These are phyloP conservation scores for Petrosia ficiformis DNA, from an alignment of 37 sponge, comb jelly and placozoan genomes.

Conservation along the genomic window DNA sequence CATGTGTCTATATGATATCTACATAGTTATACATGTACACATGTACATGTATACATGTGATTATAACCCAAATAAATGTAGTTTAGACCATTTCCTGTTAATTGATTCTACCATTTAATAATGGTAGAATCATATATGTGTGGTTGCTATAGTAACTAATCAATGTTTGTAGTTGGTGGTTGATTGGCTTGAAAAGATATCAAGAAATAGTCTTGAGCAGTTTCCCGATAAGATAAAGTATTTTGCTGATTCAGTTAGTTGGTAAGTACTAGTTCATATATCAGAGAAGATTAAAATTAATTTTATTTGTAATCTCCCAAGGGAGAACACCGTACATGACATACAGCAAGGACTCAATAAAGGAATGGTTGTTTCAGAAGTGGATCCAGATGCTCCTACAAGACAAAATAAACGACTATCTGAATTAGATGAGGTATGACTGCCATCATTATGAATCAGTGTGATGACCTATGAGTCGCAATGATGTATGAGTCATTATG, in stretches of 20 bases:
- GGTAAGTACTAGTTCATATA: constrained; percentile 12
- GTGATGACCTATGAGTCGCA: too few species aligned
- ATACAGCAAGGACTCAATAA: constrained; percentile 18
- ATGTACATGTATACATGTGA: too few species aligned
- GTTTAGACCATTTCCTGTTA: too few species aligned
- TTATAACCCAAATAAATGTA: too few species aligned
- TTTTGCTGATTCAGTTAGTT: constrained; percentile 52
- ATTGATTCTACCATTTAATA: too few species aligned
- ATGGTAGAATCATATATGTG: too few species aligned
- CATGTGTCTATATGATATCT: too few species aligned
- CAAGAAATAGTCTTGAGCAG: constrained; percentile 32
- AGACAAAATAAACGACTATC: constrained; percentile 62
- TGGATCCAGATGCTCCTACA: constrained; percentile 90
- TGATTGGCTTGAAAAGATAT: constrained; percentile 92
- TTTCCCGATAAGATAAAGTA: constrained; percentile 65
- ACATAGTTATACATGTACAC: too few species aligned
- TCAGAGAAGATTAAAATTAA: background rate
- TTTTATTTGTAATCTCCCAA: background rate
- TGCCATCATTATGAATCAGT: too few species aligned
- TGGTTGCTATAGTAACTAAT: too few species aligned
- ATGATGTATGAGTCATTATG: too few species aligned
- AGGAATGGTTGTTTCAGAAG: constrained; percentile 32
- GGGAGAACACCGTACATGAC: constrained; percentile 74
- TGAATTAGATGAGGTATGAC: constrained; percentile 64
- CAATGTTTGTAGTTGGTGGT: constrained; percentile 61